Percentiles rank a stretch among this genome's conserved stretches.
Conservation (phyloP, 92 coral and sea anemone species). For the Desmophyllum pertusum region DNA sequence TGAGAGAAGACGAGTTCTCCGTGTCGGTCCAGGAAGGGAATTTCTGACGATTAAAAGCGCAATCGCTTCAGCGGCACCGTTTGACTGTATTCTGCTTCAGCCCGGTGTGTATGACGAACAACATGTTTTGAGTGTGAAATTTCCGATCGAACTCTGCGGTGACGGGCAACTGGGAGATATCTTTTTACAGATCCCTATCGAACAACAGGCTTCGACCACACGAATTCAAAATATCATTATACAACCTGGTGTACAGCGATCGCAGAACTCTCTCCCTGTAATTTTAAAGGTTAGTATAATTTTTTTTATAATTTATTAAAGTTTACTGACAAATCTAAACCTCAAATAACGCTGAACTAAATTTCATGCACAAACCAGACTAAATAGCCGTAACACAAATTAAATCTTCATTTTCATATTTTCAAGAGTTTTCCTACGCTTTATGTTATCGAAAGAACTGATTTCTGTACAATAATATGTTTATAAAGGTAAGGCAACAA, state of each 20-base stretch:
- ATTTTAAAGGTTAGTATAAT: conserved; percentile 80
- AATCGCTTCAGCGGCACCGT: conserved; percentile 87
- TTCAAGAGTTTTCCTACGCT: neutral
- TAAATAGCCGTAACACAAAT: neutral
- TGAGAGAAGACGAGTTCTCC: conserved; percentile 64
- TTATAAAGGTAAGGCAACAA: neutral
- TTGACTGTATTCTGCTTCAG: conserved; percentile 82
- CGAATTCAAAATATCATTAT: conserved; percentile 84
- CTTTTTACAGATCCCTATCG: conserved; percentile 81
- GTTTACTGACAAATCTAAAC: neutral
- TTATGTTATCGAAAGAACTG: neutral
- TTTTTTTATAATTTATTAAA: neutral
- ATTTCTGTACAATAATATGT: neutral
- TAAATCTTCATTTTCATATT: neutral
- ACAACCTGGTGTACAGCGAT: conserved; percentile 80
- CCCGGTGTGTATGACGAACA: conserved; percentile 87
- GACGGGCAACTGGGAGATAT: conserved; percentile 86
- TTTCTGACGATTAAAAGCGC: conserved; percentile 81
- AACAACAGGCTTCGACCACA: conserved; percentile 86
- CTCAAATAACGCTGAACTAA: no score
- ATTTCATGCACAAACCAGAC: neutral
- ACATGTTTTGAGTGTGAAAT: conserved; percentile 82
- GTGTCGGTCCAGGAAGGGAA: conserved; percentile 81
- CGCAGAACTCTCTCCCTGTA: conserved; percentile 84
- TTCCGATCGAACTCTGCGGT: conserved; percentile 91